Evolutionary conservation across 1,140 invertebrate species (phyloP), one percentile per base, ranked within the genome.

Genomic region (Nasonia vitripennis): DNA sequence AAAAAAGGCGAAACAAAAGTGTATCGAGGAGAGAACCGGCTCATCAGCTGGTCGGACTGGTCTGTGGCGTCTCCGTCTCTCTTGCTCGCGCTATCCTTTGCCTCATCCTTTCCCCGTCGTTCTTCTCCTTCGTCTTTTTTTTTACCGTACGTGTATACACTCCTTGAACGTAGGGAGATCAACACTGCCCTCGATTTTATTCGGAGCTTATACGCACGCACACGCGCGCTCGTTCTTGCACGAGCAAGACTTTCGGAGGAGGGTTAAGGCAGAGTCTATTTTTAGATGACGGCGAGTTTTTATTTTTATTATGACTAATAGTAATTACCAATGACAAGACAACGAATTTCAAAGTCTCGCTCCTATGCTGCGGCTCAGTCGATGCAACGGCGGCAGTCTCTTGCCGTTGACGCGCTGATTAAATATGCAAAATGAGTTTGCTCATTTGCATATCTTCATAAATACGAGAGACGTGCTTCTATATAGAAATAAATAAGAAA

Each of bases 31-130:
- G 88, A 91, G 91, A 92, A 93, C 91, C 92, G 89, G 91, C 91
- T 93, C 92, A 92, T 93, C 92, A 93, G 91, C 92, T 93, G 91
- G 91, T 88, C 87, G 89, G 88, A 92, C 92, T 92, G 91, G 92
- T 92, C 91, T 91, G 89, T 92, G 91, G 89, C 91, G 85, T 88
- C 86, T 83, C 78, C 31, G 73, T 90, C 87, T 88, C 87, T 51
- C 78, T 90, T 74, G 78, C 86, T 75, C 86, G 48, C 86, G 70
- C 27, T 37, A 14, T 62, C 73, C 20, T 80, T 78, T 62, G 81
- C 84, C 78, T 78, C 82, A 87, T 79, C 68, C 83, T 31, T 34
- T 34, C 74, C n/a, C 55, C 2, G 0, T 68, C 62, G 2, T 70
- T 14, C 71, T 41, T 73, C 34, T n/a, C 55, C 34, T 34, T 11